Percentiles rank a stretch among this genome's conserved stretches.
Conservation (phyloP, 2,113 vertebrate genomes). For the Abramis brama region DNA sequence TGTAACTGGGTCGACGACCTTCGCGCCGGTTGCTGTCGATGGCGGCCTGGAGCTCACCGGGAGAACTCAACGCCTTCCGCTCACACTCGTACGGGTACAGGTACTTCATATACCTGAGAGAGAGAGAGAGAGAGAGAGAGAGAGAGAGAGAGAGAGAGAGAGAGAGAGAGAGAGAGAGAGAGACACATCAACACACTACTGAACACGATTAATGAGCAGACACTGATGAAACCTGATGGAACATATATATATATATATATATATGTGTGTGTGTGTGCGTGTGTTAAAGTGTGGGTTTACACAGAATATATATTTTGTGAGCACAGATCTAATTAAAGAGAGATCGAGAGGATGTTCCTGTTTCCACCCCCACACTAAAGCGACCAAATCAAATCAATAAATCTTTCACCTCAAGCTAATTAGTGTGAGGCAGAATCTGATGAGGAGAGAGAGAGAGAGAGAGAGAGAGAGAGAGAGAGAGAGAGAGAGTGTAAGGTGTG, state of each 20-base stretch:
- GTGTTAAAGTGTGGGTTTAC: too few relatives aligned
- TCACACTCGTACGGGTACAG: conserved; percentile 96
- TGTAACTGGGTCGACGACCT: conserved; percentile 93
- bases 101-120: conserved; percentile 90
- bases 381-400: conserved; percentile 69
- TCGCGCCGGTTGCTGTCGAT: conserved; percentile 96
- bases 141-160: too few relatives aligned
- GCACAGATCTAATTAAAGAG: too few relatives aligned
- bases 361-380: conserved; percentile 47
- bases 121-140: neutral
- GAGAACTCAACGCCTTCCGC: conserved; percentile 94
- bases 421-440: conserved; percentile 57
- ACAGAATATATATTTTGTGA: too few relatives aligned
- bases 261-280: too few relatives aligned
- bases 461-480: neutral
- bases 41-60: conserved; percentile 92
- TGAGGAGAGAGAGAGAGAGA: conserved; percentile 1
- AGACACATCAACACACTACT: too few relatives aligned
- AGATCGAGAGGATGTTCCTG: neutral
- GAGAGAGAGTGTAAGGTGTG: neutral
- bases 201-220: too few relatives aligned
- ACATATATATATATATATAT: too few relatives aligned
- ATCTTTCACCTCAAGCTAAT: conserved; percentile 67
- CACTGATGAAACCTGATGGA: too few relatives aligned
- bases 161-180: too few relatives aligned